phyloP scores from a whole-genome alignment of 2,797 vertebrate species.

The Natrix natrix region DNA sequence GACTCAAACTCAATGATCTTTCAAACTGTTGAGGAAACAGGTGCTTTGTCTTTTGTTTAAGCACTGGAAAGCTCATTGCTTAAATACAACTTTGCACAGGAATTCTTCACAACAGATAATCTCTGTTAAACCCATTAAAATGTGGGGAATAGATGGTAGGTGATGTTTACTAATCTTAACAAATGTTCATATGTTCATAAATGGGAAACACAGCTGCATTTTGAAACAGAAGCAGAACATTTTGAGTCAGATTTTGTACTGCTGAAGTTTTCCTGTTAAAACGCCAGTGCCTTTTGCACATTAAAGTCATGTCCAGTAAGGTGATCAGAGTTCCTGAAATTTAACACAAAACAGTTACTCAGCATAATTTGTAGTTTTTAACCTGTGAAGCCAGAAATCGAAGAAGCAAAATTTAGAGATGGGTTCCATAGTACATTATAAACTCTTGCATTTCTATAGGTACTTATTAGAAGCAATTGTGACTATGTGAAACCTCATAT shows the following conservation, averaged over 20 bases:
- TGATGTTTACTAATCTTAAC: conserved; percentile 9
- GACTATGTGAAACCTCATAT: neutral
- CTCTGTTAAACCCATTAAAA: conserved; percentile 32
- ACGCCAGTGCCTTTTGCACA: neutral
- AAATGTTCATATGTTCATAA: conserved; percentile 42
- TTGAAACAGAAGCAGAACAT: conserved; percentile 42
- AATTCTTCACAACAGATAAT: conserved; percentile 3
- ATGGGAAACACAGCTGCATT: conserved; percentile 55
- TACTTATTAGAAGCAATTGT: neutral
- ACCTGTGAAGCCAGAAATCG: neutral
- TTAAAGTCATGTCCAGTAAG: neutral
- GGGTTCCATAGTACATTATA: neutral
- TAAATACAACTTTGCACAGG: conserved; percentile 5
- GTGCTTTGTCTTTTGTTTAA: conserved; percentile 20
- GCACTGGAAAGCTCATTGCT: neutral
- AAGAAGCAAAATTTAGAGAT: neutral
- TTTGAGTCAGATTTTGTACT: neutral
- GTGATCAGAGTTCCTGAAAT: neutral
- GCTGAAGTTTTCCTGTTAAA: neutral
- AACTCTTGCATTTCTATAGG: neutral
- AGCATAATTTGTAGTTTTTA: neutral
- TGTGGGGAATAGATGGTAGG: neutral
- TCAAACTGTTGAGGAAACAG: conserved; percentile 42
- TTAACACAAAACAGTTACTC: neutral
- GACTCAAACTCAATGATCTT: conserved; percentile 45